These are phyloP conservation scores for Orthonevra nobilis DNA, from an alignment of 2,888 invertebrate species.

Conservation along the genomic window DNA sequence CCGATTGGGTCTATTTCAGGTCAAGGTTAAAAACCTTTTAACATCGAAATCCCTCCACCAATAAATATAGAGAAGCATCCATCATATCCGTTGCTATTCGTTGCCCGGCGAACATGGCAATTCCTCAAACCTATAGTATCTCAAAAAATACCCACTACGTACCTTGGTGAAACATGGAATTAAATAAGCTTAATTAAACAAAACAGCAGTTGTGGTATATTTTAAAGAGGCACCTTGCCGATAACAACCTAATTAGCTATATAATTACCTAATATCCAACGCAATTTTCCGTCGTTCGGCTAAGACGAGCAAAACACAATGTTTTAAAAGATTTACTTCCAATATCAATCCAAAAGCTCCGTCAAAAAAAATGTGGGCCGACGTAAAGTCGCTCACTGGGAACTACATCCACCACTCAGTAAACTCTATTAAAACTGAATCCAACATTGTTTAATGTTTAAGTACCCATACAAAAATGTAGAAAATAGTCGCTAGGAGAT, in stretches of 20 bases:
- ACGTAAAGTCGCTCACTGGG: slow-evolving; percentile 23
- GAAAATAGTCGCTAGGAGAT: slow-evolving; percentile 29
- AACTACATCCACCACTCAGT: not conserved
- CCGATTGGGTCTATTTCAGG: not conserved
- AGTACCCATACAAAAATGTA: slow-evolving; percentile 45
- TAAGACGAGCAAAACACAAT: slow-evolving; percentile 5
- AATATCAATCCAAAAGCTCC: slow-evolving; percentile 35
- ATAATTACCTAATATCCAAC: not conserved
- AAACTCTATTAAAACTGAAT: not conserved
- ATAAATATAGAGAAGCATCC: not conserved
- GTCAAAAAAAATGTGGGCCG: slow-evolving; percentile 28
- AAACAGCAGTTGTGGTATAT: not conserved
- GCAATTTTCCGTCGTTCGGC: not conserved
- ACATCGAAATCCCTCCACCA: not conserved
- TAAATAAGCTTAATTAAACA: not conserved
- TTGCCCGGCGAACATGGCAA: not conserved
- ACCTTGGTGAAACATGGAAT: slow-evolving; percentile 7
- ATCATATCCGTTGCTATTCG: not conserved
- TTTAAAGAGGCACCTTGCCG: slow-evolving; percentile 5
- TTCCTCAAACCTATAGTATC: not conserved
- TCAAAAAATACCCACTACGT: not conserved
- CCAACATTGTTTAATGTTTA: not conserved
- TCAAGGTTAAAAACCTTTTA: not conserved
- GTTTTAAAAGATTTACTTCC: slow-evolving; percentile 33
- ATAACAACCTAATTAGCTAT: not conserved